These are phyloP conservation scores for Selenia dentaria DNA, from an alignment of 2,888 invertebrate species.

Conservation along the genomic window DNA sequence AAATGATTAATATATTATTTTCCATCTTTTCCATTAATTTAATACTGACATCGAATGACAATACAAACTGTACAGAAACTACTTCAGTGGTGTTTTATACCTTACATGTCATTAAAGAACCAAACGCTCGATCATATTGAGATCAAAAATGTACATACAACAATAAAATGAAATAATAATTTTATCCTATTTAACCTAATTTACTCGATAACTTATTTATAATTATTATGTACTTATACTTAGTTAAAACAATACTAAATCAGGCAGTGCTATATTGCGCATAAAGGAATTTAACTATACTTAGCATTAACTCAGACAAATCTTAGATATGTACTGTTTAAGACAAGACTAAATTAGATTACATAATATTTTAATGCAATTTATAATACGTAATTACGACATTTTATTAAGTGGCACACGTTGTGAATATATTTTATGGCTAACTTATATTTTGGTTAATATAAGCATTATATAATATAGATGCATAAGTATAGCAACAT, in stretches of 20 bases:
- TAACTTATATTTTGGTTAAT: conserved; percentile 7
- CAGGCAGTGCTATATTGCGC: conserved; percentile 80
- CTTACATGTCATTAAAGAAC: conserved; percentile 75
- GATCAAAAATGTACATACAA: conserved; percentile 82
- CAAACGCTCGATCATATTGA: conserved; percentile 80
- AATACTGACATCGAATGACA: conserved; percentile 64
- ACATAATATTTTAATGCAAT: conserved; percentile 1
- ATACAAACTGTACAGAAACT: conserved; percentile 80
- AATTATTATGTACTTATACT: conserved; percentile 1
- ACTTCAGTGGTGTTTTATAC: conserved; percentile 82
- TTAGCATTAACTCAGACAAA: conserved; percentile 62
- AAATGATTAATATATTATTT: too few relatives aligned
- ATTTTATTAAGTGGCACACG: too few relatives aligned
- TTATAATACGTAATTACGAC: conserved; percentile 1
- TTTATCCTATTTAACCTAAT: conserved; percentile 19
- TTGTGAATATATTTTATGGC: not conserved
- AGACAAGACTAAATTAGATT: conserved; percentile 3
- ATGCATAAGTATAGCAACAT: not conserved
- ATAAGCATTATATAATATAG: conserved; percentile 6
- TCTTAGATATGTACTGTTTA: conserved; percentile 29
- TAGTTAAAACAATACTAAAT: conserved; percentile 62
- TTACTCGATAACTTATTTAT: not conserved
- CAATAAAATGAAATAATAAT: conserved; percentile 49
- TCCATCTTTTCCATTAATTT: too few relatives aligned
- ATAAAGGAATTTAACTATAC: conserved; percentile 48